Conservation (phyloP, 2,797 vertebrate genomes). For the Dallia pectoralis region DNA sequence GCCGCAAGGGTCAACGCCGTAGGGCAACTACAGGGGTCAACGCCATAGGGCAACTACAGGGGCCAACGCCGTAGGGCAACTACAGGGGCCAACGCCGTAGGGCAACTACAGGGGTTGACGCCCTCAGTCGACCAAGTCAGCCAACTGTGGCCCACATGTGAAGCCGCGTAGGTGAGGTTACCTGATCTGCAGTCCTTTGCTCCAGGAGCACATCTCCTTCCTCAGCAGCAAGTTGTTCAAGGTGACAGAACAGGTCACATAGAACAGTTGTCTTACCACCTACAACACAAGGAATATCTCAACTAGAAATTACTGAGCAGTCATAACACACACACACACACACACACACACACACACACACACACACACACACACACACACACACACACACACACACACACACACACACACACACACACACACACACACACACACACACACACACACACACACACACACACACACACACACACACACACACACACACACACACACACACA, state of each 20-base stretch:
- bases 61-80: no score
- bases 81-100: no score
- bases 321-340: not conserved
- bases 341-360: not conserved
- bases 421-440: conserved; percentile 59
- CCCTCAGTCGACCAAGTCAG: no score
- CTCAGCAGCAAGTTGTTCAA: conserved; percentile 94
- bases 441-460: not conserved
- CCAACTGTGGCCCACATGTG: no score
- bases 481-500: conserved; percentile 59
- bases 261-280: conserved; percentile 88
- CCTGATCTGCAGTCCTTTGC: conserved; percentile 98
- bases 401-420: conserved; percentile 62
- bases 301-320: not conserved
- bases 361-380: conserved; percentile 59
- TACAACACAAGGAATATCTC: not conserved
- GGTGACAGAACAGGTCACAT: conserved; percentile 87
- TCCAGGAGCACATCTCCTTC: conserved; percentile 99
- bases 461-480: conserved; percentile 62
- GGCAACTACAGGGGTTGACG: no score
- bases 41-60: no score
- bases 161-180: no score
- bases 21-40: no score
- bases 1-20: no score
- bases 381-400: not conserved